Evolutionary conservation across 2,888 invertebrate genomes (phyloP), one percentile per base, ranked within the genome.

Genomic region (Thalpophila matura): DNA sequence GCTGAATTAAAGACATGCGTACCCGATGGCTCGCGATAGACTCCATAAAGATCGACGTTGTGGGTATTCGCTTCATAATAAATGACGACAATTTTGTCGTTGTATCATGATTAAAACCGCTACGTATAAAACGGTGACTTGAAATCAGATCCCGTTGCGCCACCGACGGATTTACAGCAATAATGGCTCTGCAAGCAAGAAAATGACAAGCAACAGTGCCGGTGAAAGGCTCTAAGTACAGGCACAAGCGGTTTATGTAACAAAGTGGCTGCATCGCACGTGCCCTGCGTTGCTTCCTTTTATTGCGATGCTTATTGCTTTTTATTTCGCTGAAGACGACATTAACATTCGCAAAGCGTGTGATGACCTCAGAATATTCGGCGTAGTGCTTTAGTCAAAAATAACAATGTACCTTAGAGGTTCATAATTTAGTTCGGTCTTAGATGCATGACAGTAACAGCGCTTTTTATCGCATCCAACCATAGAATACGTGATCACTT

Each of bases 211-310:
- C 86, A 83, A 82, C 85, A 85, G 80, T 83, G 85, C 71, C 82
- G 86, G 91, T 87, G 91, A 92, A 91, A 91, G 90, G 90, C 84
- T 80, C 77, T 72, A 70, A 84, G 81, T 80, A 82, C 81, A 64
- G 53, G 79, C 79, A 79, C 78, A 82, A 82, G 74, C 81, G 79
- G 85, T 85, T 92, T 90, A 91, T 89, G 86, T 89, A 91, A 91
- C 84, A 76, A 75, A 68, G 77, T 79, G 77, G 79, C 75, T 80
- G 77, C 77, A 80, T 60, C 77, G 82, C 87, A 84, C 86, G 86
- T 84, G 86, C 82, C 79, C 69, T 62, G 64, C 49, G 62, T 83
- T 78, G 72, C 76, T 74, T 78, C 76, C 80, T 61, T 77, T 69
- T 71, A 60, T 75, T 74, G 74, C 64, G 62, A 74, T 77, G 74